phyloP scores from a whole-genome alignment of 1,140 invertebrate genomes.

The Venturia canescens region DNA sequence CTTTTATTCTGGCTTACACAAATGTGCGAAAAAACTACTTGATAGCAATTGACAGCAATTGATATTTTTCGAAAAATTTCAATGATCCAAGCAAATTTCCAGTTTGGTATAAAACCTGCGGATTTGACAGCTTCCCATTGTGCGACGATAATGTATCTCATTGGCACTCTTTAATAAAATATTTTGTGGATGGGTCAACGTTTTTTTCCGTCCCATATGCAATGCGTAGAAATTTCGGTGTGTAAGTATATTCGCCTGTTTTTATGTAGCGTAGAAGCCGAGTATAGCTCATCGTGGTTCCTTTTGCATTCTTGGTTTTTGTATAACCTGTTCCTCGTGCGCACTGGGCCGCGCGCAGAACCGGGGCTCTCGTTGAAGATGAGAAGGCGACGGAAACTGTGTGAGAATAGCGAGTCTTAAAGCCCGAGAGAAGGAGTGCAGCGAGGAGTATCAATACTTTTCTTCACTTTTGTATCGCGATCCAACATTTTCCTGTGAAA shows the following conservation, averaged over 20 bases:
- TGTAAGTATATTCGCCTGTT: background rate
- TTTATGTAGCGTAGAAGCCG: constrained; percentile 9
- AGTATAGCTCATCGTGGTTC: constrained; percentile 44
- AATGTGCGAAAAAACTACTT: background rate
- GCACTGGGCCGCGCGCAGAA: constrained; percentile 43
- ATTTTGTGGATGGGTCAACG: too few relatives aligned
- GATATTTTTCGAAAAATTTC: too few relatives aligned
- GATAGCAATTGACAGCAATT: too few relatives aligned
- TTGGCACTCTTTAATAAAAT: background rate
- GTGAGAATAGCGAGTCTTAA: constrained; percentile 17
- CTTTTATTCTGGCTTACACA: constrained; percentile 11
- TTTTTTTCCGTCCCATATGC: background rate
- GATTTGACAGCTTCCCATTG: too few relatives aligned
- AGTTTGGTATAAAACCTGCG: too few relatives aligned
- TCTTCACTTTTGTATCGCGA: background rate
- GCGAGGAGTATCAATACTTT: background rate
- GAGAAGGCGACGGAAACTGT: constrained; percentile 37
- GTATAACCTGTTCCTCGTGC: constrained; percentile 45
- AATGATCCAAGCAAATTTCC: too few relatives aligned
- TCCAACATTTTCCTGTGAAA: background rate
- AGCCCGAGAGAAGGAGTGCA: constrained; percentile 13
- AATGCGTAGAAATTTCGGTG: too few relatives aligned
- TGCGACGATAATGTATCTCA: too few relatives aligned
- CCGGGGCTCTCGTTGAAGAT: constrained; percentile 43
- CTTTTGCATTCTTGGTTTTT: constrained; percentile 48